Base-by-base conservation (phyloP, 92 coral and sea anemone genomes). In the Actinernus sp. region DNA sequence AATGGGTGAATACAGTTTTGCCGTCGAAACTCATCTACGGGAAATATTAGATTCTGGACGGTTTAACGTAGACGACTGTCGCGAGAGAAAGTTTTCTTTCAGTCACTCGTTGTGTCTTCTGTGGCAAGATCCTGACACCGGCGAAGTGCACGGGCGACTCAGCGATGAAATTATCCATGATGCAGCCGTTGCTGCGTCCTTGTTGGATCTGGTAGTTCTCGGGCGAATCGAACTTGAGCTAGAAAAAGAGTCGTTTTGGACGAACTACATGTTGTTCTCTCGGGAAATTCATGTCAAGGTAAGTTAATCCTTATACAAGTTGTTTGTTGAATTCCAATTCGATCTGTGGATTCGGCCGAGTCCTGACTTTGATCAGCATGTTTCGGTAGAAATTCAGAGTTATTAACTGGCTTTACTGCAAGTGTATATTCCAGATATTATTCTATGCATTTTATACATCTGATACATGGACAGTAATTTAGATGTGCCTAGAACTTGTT, bases 71-170 rank as follows among this genome's bases (percentile, higher is more conserved):
- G 90, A 83, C 24, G 75, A 83, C 26, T 88, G 68, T 36, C 65
- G 54, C 16, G 45, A 39, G 31, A 59, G 87, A 68, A 74, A 57
- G 9, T 44, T 75, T 3, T 77, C 61, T 49, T 26, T 88, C 29
- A 72, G 87, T 21, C 87, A 88, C 74, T 82, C 90, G 4, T 78
- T 83, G 48, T 85, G 90, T 28, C 85, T 93, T 26, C 63, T 93
- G 22, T 93, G 96, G 98, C 98, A 93, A 55, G 31, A 74, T 36
- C 89, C 80, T 22, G 49, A 54, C 0, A 63, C 89, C 3, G 95
- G 95, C 6, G 91, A 84, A 27, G 87, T 79, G 10, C 72, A 71
- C 0, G 95, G 95, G 5, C 63, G 91, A 29, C 69, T 55, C 21
- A 31, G 77, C 0, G 78, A 79, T 21, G 84, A 84, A 17, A 57